Conservation (phyloP, 2,888 invertebrate species). For the Eueremaeus valkanovi region DNA sequence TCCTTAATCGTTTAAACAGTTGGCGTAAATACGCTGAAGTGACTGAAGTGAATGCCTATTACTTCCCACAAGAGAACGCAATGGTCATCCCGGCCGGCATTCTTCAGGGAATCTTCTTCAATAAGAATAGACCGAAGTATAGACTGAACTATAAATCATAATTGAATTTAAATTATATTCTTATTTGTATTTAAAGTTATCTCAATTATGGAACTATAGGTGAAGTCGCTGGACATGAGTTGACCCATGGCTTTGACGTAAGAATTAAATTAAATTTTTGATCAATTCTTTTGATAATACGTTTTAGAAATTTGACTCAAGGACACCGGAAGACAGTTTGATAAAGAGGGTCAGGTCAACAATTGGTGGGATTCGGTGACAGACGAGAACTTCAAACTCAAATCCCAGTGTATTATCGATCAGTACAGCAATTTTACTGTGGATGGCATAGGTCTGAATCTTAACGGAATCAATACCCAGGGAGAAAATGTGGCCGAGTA, state of each 20-base stretch:
- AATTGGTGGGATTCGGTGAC: conserved; percentile 46
- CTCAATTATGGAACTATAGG: conserved; percentile 62
- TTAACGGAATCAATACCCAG: conserved; percentile 86
- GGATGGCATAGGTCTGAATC: conserved; percentile 67
- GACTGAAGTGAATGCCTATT: conserved; percentile 79
- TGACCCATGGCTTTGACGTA: conserved; percentile 62
- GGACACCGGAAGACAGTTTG: conserved; percentile 53
- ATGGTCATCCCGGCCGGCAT: conserved; percentile 55
- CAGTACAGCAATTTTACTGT: conserved; percentile 45
- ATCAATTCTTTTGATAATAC: neutral
- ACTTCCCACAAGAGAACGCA: conserved; percentile 77
- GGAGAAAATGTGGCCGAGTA: conserved; percentile 95
- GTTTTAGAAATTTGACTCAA: conserved; percentile 43
- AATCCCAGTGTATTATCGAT: conserved; percentile 45
- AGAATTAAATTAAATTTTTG: neutral
- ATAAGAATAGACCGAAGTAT: conserved; percentile 49
- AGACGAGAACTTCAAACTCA: conserved; percentile 57
- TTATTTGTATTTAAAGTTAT: conserved; percentile 39
- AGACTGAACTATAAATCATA: neutral
- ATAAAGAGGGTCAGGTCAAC: conserved; percentile 45
- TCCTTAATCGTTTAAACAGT: conserved; percentile 43
- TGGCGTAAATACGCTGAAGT: conserved; percentile 79
- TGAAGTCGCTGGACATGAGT: conserved; percentile 86
- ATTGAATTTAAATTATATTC: neutral
- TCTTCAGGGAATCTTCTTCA: conserved; percentile 50